Base-by-base conservation (phyloP, 1,140 invertebrate species). In the Halictus rubicundus region DNA sequence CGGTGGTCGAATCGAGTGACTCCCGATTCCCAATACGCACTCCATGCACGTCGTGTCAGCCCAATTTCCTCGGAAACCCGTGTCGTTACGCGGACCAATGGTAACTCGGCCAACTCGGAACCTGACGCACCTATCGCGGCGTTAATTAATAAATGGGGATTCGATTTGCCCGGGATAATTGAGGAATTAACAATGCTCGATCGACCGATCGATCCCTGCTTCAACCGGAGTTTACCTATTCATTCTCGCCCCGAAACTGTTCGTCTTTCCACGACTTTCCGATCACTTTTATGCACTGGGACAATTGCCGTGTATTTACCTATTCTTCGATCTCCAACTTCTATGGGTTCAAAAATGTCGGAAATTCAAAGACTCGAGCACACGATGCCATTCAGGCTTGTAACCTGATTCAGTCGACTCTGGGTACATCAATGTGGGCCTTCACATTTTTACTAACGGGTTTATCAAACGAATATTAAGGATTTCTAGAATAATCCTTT, bases 71-170 rank as follows among this genome's bases (percentile, higher is more conserved):
- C 57, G 68, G 83, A 75, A 84, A 85, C 85, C 76, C 83, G 83
- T 78, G 83, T 82, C 80, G 75, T 74, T 70, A 68, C 42, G 60
- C 72, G 63, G 57, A 46, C 70, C 10, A 63, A 16, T n/a, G 68
- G 19, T 37, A 27, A 57, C 68, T 21, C 57, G n/a, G 32, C 54
- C 46, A 12, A 9, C 27, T 12, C 57, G 12, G 19, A 69, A 49
- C 57, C 54, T 73, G 65, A 69, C 54, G 42, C 54, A 68, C 49
- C 65, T 72, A 49, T 68, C 59, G 27, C 25, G 66, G 74, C 19
- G 68, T 85, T 85, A 84, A 85, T 85, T 85, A 85, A 85, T 84
- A 85, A 85, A 85, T 77, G 78, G 68, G 78, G 72, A 84, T 84
- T 85, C 82, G 83, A 85, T 85, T 85, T 81, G 52, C 39, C 68